Evolutionary conservation across 1,140 invertebrate genomes (phyloP).

Genomic region (Drosophila ercepeae): DNA sequence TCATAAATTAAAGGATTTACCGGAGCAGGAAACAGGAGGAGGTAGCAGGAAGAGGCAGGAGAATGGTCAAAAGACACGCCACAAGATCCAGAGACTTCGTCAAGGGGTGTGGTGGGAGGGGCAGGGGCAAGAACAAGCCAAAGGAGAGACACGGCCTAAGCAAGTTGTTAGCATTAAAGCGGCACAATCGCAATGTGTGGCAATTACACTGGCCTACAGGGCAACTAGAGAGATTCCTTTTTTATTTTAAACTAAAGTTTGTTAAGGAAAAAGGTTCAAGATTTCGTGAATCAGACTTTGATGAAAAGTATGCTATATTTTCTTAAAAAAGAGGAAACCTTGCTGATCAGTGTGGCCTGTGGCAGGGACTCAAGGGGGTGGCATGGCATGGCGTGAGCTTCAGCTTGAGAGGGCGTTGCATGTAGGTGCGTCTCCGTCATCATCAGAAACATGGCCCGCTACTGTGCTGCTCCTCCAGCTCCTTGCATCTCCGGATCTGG

Average conservation of each 20-base stretch:
- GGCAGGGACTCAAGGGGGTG: neutral
- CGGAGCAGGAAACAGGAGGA: neutral
- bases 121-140: neutral
- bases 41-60: neutral
- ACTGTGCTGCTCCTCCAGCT: slow-evolving; percentile 32
- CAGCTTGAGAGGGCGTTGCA: slow-evolving; percentile 40
- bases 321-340: neutral
- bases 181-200: slow-evolving; percentile 66
- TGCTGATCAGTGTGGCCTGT: slow-evolving; percentile 43
- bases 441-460: slow-evolving; percentile 38
- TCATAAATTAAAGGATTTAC: slow-evolving; percentile 48
- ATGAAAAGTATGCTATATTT: slow-evolving; percentile 31
- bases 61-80: slow-evolving; percentile 23
- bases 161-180: slow-evolving; percentile 80
- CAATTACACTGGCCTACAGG: slow-evolving; percentile 64
- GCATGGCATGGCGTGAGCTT: neutral
- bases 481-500: neutral
- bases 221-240: too few species aligned
- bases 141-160: slow-evolving; percentile 44
- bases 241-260: too few species aligned
- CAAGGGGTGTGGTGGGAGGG: neutral
- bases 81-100: slow-evolving; percentile 11
- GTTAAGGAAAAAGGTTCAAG: neutral
- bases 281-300: neutral
- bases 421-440: slow-evolving; percentile 39